A percentile compares a stretch with the other conserved stretches of the same genome.
These are phyloP conservation scores for Sebastes aleutianus DNA, from an alignment of 2,797 vertebrate species.

Conservation along the genomic window DNA sequence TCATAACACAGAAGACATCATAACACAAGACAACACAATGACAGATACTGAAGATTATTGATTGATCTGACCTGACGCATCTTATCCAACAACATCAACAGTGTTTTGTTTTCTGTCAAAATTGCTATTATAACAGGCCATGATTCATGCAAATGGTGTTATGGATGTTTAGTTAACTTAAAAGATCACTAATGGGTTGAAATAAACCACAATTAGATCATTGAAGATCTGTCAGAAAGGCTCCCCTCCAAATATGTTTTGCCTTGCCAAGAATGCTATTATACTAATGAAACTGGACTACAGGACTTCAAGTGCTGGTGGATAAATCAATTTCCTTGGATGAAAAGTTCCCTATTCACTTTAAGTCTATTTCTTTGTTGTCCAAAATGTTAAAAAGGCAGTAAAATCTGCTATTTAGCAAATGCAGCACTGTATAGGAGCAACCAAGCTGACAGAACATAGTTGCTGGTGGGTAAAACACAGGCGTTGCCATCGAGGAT, in stretches of 20 bases:
- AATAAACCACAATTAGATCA: conserved; percentile 58
- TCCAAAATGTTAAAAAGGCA: not conserved
- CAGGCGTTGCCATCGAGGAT: too few species aligned
- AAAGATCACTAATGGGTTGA: conserved; percentile 50
- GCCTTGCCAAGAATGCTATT: conserved; percentile 72
- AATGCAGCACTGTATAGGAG: not conserved
- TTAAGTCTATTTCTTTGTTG: not conserved
- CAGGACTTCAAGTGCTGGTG: conserved; percentile 34
- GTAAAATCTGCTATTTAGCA: not conserved
- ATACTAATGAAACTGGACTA: conserved; percentile 62
- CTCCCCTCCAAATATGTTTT: conserved; percentile 15
- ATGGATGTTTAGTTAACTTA: conserved; percentile 39
- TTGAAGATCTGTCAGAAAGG: conserved; percentile 41
- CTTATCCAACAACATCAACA: conserved; percentile 12
- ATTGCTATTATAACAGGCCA: conserved; percentile 15
- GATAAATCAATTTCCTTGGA: conserved; percentile 43
- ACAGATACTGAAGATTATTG: not conserved
- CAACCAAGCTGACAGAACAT: too few species aligned
- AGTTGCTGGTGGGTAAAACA: too few species aligned
- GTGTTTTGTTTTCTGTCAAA: conserved; percentile 46
- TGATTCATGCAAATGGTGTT: conserved; percentile 31
- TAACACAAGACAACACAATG: conserved; percentile 25
- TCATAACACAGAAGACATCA: conserved; percentile 29
- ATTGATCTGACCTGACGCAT: conserved; percentile 6
- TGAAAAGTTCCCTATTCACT: not conserved